Evolutionary conservation across 1,140 invertebrate genomes (phyloP).

Genomic region (Diplogasteroides magnus): DNA sequence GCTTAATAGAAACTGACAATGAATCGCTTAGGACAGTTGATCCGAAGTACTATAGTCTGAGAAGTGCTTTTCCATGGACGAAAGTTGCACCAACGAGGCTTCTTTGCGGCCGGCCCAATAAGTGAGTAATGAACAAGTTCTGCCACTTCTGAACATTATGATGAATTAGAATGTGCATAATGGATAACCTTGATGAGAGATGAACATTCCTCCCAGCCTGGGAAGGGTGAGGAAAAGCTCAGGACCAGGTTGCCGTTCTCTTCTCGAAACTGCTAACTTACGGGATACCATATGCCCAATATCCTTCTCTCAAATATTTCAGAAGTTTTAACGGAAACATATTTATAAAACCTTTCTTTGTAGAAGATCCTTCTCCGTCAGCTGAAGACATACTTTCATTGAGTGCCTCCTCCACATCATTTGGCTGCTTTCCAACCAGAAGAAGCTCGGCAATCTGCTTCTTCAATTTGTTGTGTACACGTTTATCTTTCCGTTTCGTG

Average conservation of each 20-base stretch:
- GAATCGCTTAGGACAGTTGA: slow-evolving; percentile 24
- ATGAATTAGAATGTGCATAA: not conserved
- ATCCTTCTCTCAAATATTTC: not conserved
- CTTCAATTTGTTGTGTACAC: not conserved
- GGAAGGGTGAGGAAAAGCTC: not conserved
- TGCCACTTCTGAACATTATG: slow-evolving; percentile 7
- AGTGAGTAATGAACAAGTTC: slow-evolving; percentile 7
- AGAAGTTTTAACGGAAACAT: not conserved
- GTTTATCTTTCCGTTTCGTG: not conserved
- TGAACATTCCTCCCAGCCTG: not conserved
- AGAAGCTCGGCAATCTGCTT: not conserved
- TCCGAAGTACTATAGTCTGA: slow-evolving; percentile 23
- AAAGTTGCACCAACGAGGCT: slow-evolving; percentile 10
- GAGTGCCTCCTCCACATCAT: not conserved
- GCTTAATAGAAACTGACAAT: slow-evolving; percentile 18
- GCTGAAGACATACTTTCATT: not conserved
- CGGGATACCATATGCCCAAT: slow-evolving; percentile 2
- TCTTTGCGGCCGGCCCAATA: slow-evolving; percentile 8
- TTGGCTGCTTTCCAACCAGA: not conserved
- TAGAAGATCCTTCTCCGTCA: not conserved
- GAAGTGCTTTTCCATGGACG: slow-evolving; percentile 13
- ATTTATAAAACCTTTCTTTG: not conserved
- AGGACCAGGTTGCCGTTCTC: slow-evolving; percentile 5
- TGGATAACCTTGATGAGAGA: slow-evolving; percentile 5
- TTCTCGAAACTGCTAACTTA: not conserved